Base-by-base conservation (phyloP, 2,888 invertebrate species). In the Hypsopygia costalis region DNA sequence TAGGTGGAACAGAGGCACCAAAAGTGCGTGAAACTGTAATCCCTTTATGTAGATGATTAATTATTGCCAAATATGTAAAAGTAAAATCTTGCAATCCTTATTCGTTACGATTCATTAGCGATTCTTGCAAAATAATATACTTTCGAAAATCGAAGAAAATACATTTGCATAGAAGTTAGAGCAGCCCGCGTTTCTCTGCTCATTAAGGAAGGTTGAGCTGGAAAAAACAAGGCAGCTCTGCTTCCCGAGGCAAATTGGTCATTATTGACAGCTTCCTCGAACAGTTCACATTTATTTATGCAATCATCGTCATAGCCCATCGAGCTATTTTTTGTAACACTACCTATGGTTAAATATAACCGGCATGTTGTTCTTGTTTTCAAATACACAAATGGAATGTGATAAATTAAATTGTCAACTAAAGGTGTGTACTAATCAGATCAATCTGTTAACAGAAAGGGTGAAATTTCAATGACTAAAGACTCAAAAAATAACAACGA, bases 71-170 rank as follows among this genome's bases (percentile, higher is more conserved):
- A 16, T 16, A 16, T 3, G 16, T 4, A 16, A 16, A 16, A 16
- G 16, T 16, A 16, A 16, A 16, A 16, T 4, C 4, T 16, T 16
- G 4, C 2, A 16, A 16, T 16, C 16, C 16, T 16, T 16, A 16
- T 16, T 16, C 16, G 16, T 16, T 16, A 16, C 16, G 16, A 3
- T 16, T 16, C 16, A 16, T 16, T 16, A 16, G 16, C 16, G 16
- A 16, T 16, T 61, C 62, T 25, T 25, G n/a, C 6, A 25, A 25
- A 25, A 62, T 69, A 66, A 68, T 64, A 61, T 60, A 64, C 74
- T 76, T 80, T 78, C 75, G 76, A 76, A 81, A 73, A 78, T 69
- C 67, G 69, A 78, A 75, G 76, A 80, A 80, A 82, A 76, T 72
- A 57, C 60, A 77, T 76, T 81, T 72, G 75, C 78, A 78, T 81